Conservation (phyloP, 2,113 vertebrate species). For the Copsychus sechellarum region DNA sequence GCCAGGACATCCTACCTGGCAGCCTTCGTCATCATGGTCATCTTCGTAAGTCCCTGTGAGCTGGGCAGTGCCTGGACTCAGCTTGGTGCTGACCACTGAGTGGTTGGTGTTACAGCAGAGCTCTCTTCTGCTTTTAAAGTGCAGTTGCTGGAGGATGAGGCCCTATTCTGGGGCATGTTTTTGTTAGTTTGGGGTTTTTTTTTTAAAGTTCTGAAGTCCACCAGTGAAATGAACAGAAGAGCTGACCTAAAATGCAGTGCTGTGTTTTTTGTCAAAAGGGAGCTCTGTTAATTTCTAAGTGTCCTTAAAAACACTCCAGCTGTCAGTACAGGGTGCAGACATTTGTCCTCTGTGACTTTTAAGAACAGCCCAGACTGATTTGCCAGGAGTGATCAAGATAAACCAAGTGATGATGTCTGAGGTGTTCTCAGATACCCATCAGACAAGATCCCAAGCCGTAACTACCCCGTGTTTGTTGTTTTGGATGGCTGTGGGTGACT, state of each 20-base stretch:
- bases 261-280: not conserved
- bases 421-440: not conserved
- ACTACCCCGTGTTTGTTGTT: not conserved
- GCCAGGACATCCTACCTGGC: slow-evolving; percentile 94
- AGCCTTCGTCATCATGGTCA: slow-evolving; percentile 98
- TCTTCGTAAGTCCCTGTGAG: slow-evolving; percentile 84
- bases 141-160: not conserved
- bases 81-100: accelerated
- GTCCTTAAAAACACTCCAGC: not conserved
- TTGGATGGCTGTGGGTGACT: not conserved
- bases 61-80: not conserved
- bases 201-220: not conserved
- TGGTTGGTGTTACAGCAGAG: not conserved
- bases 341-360: not conserved
- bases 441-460: not conserved
- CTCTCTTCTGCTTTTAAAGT: not conserved
- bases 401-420: not conserved
- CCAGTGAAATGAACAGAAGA: not conserved
- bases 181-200: not conserved
- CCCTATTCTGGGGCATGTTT: not conserved
- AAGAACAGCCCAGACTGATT: not conserved
- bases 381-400: not conserved
- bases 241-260: not conserved
- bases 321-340: not conserved
- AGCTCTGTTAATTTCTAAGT: not conserved